phyloP scores from a whole-genome alignment of 2,888 invertebrate species.

The Ectobius pallidus region DNA sequence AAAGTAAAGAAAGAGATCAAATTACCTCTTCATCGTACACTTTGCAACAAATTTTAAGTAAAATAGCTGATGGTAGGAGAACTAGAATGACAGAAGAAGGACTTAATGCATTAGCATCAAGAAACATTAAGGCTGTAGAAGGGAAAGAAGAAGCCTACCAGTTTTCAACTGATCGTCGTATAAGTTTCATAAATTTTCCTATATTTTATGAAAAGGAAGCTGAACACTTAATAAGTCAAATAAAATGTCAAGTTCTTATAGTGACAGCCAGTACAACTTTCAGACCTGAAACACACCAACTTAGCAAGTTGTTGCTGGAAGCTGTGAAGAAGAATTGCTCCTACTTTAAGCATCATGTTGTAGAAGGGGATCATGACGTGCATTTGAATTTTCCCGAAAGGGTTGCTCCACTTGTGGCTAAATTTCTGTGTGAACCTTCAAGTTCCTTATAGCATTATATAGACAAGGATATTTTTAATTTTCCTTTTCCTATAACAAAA shows the following conservation, averaged over 20 bases:
- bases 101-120: constrained; percentile 54
- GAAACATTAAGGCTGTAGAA: not conserved
- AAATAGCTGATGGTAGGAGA: constrained; percentile 55
- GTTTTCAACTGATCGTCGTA: constrained; percentile 18
- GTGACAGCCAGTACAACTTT: constrained; percentile 2
- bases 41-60: constrained; percentile 47
- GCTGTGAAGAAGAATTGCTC: constrained; percentile 25
- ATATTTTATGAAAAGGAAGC: not conserved
- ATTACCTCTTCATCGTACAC: constrained; percentile 46
- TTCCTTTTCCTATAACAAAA: no score
- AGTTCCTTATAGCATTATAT: constrained; percentile 41
- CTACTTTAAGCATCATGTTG: constrained; percentile 50
- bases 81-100: constrained; percentile 55
- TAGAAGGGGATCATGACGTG: constrained; percentile 66
- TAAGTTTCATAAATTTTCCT: constrained; percentile 1
- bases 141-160: not conserved
- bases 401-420: constrained; percentile 59
- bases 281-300: not conserved
- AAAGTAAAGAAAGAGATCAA: constrained; percentile 45
- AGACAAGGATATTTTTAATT: no score
- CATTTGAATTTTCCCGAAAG: constrained; percentile 64
- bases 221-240: not conserved
- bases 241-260: constrained; percentile 26
- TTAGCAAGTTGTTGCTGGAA: not conserved
- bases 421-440: constrained; percentile 54